Evolutionary conservation across 23 tunicate genomes (phyloP).

Genomic region (Oikopleura dioica): DNA sequence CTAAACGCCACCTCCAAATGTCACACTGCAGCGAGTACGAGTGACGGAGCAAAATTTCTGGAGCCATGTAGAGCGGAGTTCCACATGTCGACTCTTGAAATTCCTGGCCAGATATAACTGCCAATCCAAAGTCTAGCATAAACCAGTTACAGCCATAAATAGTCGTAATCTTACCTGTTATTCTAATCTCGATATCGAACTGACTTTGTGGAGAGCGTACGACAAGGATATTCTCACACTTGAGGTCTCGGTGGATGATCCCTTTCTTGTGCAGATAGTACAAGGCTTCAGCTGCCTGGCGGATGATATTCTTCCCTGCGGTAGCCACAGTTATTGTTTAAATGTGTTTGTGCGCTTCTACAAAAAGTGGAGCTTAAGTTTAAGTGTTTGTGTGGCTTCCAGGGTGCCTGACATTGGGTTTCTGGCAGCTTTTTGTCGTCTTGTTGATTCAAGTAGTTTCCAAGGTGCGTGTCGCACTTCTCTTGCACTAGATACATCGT

Average conservation of each 20-base stretch:
- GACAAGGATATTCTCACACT: constrained; percentile 44
- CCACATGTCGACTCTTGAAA: constrained; percentile 1
- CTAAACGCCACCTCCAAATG: constrained; percentile 8
- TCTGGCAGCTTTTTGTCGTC: not conserved
- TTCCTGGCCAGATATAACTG: not conserved
- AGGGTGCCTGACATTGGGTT: too few species aligned
- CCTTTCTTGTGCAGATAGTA: constrained; percentile 53
- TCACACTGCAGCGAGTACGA: constrained; percentile 8
- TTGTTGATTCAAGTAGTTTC: not conserved
- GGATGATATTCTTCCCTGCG: not conserved
- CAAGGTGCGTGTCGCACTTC: constrained; percentile 5
- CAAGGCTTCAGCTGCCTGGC: constrained; percentile 78
- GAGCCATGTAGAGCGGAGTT: constrained; percentile 5
- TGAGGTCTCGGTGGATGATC: constrained; percentile 85
- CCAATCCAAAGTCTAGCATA: not conserved
- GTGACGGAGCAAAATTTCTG: not conserved
- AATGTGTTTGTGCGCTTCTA: too few species aligned
- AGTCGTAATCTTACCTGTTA: not conserved
- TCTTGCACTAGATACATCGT: constrained; percentile 12
- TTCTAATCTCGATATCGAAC: not conserved
- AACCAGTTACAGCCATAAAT: too few species aligned
- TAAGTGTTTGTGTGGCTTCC: too few species aligned
- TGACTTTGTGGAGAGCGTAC: not conserved
- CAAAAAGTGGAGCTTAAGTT: too few species aligned
- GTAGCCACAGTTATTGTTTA: too few species aligned